Conservation (phyloP, 2,113 vertebrate genomes). For the Embiotoca jacksoni region DNA sequence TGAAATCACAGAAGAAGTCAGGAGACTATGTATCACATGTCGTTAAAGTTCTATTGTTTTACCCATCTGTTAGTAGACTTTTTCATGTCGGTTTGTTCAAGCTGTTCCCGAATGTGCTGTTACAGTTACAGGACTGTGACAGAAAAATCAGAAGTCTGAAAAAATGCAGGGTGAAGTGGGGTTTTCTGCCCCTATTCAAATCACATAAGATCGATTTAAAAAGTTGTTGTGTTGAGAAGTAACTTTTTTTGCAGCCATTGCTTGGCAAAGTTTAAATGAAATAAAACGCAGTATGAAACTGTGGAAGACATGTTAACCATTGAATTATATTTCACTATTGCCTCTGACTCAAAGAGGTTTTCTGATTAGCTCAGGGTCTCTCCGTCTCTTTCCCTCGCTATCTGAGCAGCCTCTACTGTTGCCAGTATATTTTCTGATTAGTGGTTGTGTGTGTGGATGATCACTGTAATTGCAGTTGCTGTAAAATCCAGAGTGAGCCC, state of each 20-base stretch:
- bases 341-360: constrained; percentile 36
- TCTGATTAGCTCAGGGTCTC: constrained; percentile 32
- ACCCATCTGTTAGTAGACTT: constrained; percentile 66
- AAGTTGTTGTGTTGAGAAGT: constrained; percentile 14
- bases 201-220: constrained; percentile 24
- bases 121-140: constrained; percentile 56
- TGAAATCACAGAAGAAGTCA: constrained; percentile 83
- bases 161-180: constrained; percentile 11
- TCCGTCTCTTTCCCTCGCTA: constrained; percentile 41
- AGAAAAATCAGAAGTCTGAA: constrained; percentile 49
- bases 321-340: constrained; percentile 33
- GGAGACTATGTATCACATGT: constrained; percentile 75
- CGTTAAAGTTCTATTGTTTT: constrained; percentile 78
- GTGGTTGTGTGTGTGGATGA: constrained; percentile 87
- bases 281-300: constrained; percentile 9
- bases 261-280: constrained; percentile 26
- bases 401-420: constrained; percentile 78
- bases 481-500: constrained; percentile 86
- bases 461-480: constrained; percentile 86
- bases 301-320: constrained; percentile 27
- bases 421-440: constrained; percentile 86
- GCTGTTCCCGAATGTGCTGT: constrained; percentile 63
- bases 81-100: constrained; percentile 63
- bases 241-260: constrained; percentile 3
- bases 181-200: constrained; percentile 27